Evolutionary conservation across 2,113 vertebrate genomes (phyloP).

Genomic region (Dolichotis patagonum): DNA sequence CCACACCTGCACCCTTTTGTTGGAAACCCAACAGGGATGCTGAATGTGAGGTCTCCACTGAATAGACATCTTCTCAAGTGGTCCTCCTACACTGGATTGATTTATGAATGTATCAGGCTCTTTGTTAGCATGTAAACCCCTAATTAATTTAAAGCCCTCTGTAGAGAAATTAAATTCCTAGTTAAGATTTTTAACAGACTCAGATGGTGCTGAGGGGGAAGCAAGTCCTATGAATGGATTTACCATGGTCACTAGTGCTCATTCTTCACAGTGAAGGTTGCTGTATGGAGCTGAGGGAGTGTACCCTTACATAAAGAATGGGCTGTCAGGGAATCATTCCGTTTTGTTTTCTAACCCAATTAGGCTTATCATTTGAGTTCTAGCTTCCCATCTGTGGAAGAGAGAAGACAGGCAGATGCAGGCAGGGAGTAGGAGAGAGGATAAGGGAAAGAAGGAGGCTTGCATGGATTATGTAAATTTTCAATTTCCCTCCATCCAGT

Average conservation of each 20-base stretch:
- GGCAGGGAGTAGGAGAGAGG: background rate
- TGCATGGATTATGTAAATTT: background rate
- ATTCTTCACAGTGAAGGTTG: constrained; percentile 80
- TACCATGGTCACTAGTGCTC: constrained; percentile 79
- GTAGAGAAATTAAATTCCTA: constrained; percentile 89
- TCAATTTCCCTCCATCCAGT: background rate
- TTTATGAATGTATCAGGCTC: constrained; percentile 89
- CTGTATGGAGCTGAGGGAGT: constrained; percentile 67
- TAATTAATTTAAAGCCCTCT: constrained; percentile 95
- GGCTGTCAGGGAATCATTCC: constrained; percentile 36
- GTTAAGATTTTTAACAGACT: constrained; percentile 89
- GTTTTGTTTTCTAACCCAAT: constrained; percentile 72
- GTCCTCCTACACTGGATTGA: constrained; percentile 87
- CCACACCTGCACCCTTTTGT: constrained; percentile 91
- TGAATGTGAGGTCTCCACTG: constrained; percentile 87
- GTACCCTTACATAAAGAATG: constrained; percentile 73
- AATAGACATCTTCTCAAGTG: constrained; percentile 85
- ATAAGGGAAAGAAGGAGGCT: background rate
- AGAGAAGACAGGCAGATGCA: background rate
- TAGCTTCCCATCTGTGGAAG: constrained; percentile 77
- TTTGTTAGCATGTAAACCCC: constrained; percentile 89
- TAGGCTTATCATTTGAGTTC: constrained; percentile 70
- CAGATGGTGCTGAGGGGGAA: constrained; percentile 89
- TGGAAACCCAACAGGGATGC: constrained; percentile 84
- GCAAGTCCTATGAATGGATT: constrained; percentile 87